Percentiles rank a stretch among this genome's conserved stretches.
phyloP scores from a whole-genome alignment of 2,888 invertebrate species.

The Deilephila elpenor region DNA sequence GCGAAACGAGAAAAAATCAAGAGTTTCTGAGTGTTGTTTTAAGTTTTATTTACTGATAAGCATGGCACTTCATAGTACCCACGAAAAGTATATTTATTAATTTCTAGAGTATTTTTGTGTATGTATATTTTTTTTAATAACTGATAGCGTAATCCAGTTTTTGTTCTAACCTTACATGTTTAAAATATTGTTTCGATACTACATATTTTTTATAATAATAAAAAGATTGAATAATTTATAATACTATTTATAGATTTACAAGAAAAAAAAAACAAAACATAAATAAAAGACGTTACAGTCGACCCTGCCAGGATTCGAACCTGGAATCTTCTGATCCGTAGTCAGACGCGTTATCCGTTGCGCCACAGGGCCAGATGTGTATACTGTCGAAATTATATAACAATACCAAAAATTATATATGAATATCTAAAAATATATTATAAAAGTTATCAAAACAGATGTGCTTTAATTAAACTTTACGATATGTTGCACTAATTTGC shows the following conservation, averaged over 20 bases:
- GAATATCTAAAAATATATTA: neutral
- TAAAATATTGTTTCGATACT: too few species aligned
- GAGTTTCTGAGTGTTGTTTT: constrained; percentile 1
- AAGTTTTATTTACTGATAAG: constrained; percentile 12
- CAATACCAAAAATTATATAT: neutral
- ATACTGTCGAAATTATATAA: constrained; percentile 25
- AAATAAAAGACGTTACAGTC: constrained; percentile 39
- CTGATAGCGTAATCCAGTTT: too few species aligned
- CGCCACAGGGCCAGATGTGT: constrained; percentile 83
- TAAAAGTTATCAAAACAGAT: neutral
- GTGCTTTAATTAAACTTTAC: constrained; percentile 1
- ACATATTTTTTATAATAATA: too few species aligned
- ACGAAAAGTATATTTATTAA: neutral
- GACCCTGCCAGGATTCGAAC: constrained; percentile 87
- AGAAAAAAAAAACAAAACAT: constrained; percentile 32
- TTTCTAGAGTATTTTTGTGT: neutral
- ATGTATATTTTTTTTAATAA: too few species aligned
- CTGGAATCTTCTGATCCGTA: constrained; percentile 89
- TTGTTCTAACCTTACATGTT: too few species aligned
- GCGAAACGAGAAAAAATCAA: constrained; percentile 15
- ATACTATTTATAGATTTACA: neutral
- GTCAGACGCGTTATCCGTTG: constrained; percentile 89
- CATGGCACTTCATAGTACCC: neutral
- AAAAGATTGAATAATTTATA: too few species aligned
- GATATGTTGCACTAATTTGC: neutral